phyloP scores from a whole-genome alignment of 2,113 vertebrate genomes.

The Pseudolaguvia tuberculata region DNA sequence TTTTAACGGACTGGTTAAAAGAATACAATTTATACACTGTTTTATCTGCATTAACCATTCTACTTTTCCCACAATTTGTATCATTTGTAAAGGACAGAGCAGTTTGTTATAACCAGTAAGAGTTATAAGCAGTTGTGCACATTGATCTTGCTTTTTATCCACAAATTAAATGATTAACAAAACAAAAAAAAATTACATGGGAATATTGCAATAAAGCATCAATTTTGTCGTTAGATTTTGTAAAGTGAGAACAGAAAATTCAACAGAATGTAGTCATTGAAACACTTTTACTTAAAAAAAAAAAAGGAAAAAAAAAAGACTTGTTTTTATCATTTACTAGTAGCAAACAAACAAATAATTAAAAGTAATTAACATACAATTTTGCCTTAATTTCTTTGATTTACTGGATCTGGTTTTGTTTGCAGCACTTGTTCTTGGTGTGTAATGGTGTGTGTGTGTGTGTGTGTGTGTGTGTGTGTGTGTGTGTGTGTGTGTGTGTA shows the following conservation, averaged over 20 bases:
- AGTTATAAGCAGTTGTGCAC: not conserved
- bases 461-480: not conserved
- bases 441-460: constrained; percentile 11
- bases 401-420: not conserved
- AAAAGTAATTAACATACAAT: not conserved
- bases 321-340: not conserved
- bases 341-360: not conserved
- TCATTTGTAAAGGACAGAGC: not conserved
- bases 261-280: not conserved
- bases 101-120: not conserved
- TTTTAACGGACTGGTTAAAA: not conserved
- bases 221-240: not conserved
- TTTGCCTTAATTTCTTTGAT: not conserved
- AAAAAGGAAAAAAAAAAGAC: no score
- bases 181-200: no score
- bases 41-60: not conserved
- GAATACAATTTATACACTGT: not conserved
- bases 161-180: not conserved
- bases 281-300: not conserved
- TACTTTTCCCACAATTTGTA: not conserved
- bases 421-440: not conserved
- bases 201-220: not conserved
- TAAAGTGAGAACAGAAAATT: not conserved
- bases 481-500: no score
- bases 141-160: not conserved